Base-by-base conservation (phyloP, 2,797 vertebrate species). In the Buphagus erythrorhynchus region DNA sequence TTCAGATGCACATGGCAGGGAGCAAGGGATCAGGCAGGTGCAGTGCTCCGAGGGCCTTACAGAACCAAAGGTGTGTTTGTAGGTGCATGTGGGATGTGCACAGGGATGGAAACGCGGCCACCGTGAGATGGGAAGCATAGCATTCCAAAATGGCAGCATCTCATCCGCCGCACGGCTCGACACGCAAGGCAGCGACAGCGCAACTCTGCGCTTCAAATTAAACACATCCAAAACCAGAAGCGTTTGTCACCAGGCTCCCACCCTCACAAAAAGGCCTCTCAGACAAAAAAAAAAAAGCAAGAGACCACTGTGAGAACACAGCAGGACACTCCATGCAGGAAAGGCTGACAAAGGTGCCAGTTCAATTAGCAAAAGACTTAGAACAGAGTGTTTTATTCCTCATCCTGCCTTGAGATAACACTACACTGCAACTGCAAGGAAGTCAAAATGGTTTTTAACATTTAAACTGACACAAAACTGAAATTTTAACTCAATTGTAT, bases 31-130 rank as follows among this genome's bases (percentile, higher is more conserved):
- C 5, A 6, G 48, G 71, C 10, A 9, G 22, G 5, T 3, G 46
- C 13, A 22, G 11, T 0, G 0, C n/a, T 18, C 49, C 24, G 1
- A 25, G 35, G 22, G 3, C 31, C 24, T 18, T 22, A 2, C 0
- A 33, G 74, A 29, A 2, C 9, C 3, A 1, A n/a, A 61, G 22
- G 16, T 2, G 35, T 16, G 15, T 46, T 33, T 10, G 22, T 26
- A 2, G 0, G 0, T 1, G 21, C 4, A 0, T 3, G 40, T 19
- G 48, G 33, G 73, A 29, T 2, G 49, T 0, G 0, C 8, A 1
- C 8, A 0, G 40, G 51, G 54, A 25, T 1, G 9, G 57, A 7
- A 51, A 18, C 0, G 1, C 2, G 0, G 69, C 40, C 61, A 3
- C 65, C 0, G 9, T 0, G 33, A 26, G 76, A 36, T 0, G 57